phyloP scores from a whole-genome alignment of 2,113 vertebrate species.

The Pseudonaja textilis region DNA sequence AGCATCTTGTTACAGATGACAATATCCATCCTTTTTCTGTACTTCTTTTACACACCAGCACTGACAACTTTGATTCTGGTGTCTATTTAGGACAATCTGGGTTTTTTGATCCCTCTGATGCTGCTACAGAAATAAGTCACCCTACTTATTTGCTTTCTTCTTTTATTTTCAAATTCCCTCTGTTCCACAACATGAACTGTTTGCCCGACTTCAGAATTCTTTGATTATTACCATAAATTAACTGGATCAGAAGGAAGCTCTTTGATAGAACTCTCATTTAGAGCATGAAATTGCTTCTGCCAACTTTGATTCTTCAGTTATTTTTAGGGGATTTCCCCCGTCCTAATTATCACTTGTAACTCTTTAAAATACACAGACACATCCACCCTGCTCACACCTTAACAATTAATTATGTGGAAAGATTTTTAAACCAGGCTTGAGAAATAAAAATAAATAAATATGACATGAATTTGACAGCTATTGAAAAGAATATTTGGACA shows the following conservation, averaged over 20 bases:
- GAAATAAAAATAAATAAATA: not conserved
- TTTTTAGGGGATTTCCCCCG: not conserved
- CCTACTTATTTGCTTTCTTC: not conserved
- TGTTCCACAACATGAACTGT: not conserved
- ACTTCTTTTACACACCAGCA: not conserved
- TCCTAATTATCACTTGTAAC: not conserved
- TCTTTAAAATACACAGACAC: not conserved
- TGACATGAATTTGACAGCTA: not conserved
- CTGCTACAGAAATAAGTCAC: not conserved
- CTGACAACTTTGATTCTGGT: not conserved
- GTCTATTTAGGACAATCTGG: not conserved
- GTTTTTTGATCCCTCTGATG: not conserved
- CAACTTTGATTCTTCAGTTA: constrained; percentile 22
- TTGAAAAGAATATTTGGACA: not conserved
- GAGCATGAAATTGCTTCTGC: not conserved
- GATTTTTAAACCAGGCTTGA: not conserved
- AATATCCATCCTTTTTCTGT: not conserved
- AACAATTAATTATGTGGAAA: not conserved
- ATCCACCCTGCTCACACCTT: not conserved
- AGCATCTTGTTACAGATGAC: not conserved
- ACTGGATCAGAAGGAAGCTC: not conserved
- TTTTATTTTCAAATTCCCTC: not conserved
- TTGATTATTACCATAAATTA: constrained; percentile 11
- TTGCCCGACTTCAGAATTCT: not conserved
- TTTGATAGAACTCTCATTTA: not conserved